Percentiles rank a stretch among this genome's conserved stretches.
These are phyloP conservation scores for Synanthedon myopaeformis DNA, from an alignment of 2,888 invertebrate genomes.

Conservation along the genomic window DNA sequence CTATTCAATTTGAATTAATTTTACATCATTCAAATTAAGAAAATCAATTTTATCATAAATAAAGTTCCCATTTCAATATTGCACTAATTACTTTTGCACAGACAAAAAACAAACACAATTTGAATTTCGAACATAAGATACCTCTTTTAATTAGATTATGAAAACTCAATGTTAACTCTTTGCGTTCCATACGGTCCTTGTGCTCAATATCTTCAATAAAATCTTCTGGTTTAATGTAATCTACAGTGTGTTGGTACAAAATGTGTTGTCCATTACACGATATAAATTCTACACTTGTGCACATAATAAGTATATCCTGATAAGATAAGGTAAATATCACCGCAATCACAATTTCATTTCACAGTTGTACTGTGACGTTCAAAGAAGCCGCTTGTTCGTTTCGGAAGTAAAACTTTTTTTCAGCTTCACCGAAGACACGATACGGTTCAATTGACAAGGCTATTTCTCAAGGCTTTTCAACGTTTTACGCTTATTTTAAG, in stretches of 20 bases:
- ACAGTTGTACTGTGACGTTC: neutral
- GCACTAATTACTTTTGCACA: neutral
- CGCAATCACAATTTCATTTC: no score
- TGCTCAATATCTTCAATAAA: constrained; percentile 21
- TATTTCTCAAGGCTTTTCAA: constrained; percentile 20
- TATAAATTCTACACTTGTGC: constrained; percentile 54
- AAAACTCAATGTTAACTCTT: constrained; percentile 59
- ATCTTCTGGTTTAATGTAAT: constrained; percentile 27
- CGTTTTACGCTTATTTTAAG: constrained; percentile 7
- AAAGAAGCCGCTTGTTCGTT: neutral
- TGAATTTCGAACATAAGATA: constrained; percentile 15
- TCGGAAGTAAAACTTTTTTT: neutral
- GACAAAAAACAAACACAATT: neutral
- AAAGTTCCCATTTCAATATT: neutral
- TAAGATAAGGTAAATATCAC: neutral
- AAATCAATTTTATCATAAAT: neutral
- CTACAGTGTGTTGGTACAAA: constrained; percentile 39
- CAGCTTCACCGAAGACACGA: constrained; percentile 9
- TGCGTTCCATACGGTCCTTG: constrained; percentile 50
- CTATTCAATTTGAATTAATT: no score
- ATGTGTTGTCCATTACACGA: constrained; percentile 54
- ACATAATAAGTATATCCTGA: constrained; percentile 29
- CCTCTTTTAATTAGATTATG: constrained; percentile 66
- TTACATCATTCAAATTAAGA: neutral
- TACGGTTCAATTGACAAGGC: constrained; percentile 25